These are phyloP conservation scores for Pararge aegeria DNA, from an alignment of 1,140 invertebrate species.

Conservation along the genomic window DNA sequence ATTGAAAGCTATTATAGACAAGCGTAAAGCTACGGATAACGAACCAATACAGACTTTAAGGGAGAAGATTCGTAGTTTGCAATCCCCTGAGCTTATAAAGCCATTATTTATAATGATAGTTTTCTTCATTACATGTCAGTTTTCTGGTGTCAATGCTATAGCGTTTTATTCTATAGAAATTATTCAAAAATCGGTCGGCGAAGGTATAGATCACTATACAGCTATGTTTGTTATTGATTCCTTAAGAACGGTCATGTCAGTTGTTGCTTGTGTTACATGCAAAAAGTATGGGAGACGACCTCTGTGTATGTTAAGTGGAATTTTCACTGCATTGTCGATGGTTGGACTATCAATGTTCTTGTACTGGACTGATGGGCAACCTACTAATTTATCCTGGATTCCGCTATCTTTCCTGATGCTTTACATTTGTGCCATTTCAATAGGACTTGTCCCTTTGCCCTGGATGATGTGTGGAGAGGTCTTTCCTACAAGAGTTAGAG, in stretches of 20 bases:
- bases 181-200: constrained; percentile 78
- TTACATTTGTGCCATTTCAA: constrained; percentile 81
- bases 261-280: constrained; percentile 81
- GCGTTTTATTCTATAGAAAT: constrained; percentile 87
- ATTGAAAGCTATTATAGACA: constrained; percentile 71
- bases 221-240: constrained; percentile 84
- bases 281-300: constrained; percentile 81
- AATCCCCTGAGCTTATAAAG: constrained; percentile 75
- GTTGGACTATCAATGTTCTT: constrained; percentile 72
- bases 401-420: constrained; percentile 77
- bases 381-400: constrained; percentile 71
- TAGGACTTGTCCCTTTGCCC: constrained; percentile 83
- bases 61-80: constrained; percentile 57
- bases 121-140: constrained; percentile 83
- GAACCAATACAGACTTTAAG: constrained; percentile 50
- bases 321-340: constrained; percentile 80
- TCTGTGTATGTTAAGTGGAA: constrained; percentile 80
- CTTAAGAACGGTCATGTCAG: constrained; percentile 83
- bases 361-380: constrained; percentile 48
- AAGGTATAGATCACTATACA: constrained; percentile 80
- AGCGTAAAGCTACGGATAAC: constrained; percentile 55
- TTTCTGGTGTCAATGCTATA: constrained; percentile 84
- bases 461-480: constrained; percentile 86
- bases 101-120: constrained; percentile 82
- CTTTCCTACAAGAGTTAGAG: constrained; percentile 80